A percentile compares a stretch with the other conserved stretches of the same genome.
These are phyloP conservation scores for Megalonaias nervosa DNA, from an alignment of 1,140 invertebrate species.

Conservation along the genomic window DNA sequence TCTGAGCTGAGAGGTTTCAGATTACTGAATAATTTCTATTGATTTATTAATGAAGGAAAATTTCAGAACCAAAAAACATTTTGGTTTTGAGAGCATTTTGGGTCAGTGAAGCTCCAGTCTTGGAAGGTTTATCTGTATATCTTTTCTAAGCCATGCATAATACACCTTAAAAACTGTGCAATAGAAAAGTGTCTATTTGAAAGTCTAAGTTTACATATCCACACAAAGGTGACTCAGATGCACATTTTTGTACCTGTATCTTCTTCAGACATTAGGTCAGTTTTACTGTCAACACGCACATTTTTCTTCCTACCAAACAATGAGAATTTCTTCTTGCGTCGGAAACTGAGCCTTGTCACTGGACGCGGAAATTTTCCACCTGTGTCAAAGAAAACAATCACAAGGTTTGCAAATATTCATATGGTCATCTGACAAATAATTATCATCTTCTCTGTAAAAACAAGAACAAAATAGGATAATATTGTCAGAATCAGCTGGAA, in stretches of 20 bases:
- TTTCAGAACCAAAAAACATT: no score
- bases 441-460: background rate
- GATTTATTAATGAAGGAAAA: no score
- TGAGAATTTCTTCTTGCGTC: conserved; percentile 49
- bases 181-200: background rate
- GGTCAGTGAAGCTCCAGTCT: no score
- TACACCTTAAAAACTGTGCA: background rate
- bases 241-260: conserved; percentile 38
- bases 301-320: conserved; percentile 30
- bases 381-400: conserved; percentile 37
- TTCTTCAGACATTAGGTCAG: conserved; percentile 42
- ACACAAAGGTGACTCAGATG: background rate
- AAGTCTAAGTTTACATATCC: background rate
- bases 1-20: no score
- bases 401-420: background rate
- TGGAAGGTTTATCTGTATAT: no score
- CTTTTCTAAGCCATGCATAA: background rate
- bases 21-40: no score
- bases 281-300: conserved; percentile 36
- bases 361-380: conserved; percentile 73
- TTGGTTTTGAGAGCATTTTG: no score
- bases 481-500: no score
- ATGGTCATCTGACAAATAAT: background rate
- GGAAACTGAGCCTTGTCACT: conserved; percentile 61
- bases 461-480: background rate